These are phyloP conservation scores for Corythoichthys intestinalis DNA, from an alignment of 2,113 vertebrate species.

Conservation along the genomic window DNA sequence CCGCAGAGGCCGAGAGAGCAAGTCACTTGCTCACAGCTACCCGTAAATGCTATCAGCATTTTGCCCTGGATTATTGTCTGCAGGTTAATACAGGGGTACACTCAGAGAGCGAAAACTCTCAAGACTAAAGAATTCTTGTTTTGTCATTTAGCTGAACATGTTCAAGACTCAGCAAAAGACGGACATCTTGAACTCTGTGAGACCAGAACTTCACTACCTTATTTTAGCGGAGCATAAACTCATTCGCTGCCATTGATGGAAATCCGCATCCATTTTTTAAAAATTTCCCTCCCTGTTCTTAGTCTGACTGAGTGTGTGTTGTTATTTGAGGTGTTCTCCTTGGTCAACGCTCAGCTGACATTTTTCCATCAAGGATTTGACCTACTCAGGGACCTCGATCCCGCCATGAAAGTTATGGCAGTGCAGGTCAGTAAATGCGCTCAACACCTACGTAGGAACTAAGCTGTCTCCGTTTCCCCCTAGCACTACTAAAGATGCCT, in stretches of 20 bases:
- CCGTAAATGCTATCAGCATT: slow-evolving; percentile 72
- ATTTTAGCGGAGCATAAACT: not conserved
- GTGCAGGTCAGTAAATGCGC: slow-evolving; percentile 38
- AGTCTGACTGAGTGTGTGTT: not conserved
- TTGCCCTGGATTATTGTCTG: slow-evolving; percentile 75
- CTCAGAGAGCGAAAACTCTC: not conserved
- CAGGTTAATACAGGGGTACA: slow-evolving; percentile 52
- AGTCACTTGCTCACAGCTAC: slow-evolving; percentile 74
- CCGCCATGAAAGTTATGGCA: slow-evolving; percentile 71
- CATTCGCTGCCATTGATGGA: too few relatives aligned
- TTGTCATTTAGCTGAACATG: slow-evolving; percentile 64
- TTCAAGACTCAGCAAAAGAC: slow-evolving; percentile 73
- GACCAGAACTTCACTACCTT: slow-evolving; percentile 14
- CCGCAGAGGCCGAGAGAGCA: slow-evolving; percentile 56
- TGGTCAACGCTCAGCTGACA: slow-evolving; percentile 75
- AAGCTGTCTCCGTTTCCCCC: not conserved
- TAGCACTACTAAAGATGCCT: not conserved
- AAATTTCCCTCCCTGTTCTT: too few relatives aligned
- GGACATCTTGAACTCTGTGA: slow-evolving; percentile 74
- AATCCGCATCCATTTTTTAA: too few relatives aligned
- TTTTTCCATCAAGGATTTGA: slow-evolving; percentile 79
- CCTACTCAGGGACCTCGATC: slow-evolving; percentile 71
- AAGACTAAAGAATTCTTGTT: not conserved
- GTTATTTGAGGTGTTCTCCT: slow-evolving; percentile 70
- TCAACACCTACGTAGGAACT: not conserved